Conservation (phyloP, 2,113 vertebrate genomes). For the Cephalopholis sonnerati region DNA sequence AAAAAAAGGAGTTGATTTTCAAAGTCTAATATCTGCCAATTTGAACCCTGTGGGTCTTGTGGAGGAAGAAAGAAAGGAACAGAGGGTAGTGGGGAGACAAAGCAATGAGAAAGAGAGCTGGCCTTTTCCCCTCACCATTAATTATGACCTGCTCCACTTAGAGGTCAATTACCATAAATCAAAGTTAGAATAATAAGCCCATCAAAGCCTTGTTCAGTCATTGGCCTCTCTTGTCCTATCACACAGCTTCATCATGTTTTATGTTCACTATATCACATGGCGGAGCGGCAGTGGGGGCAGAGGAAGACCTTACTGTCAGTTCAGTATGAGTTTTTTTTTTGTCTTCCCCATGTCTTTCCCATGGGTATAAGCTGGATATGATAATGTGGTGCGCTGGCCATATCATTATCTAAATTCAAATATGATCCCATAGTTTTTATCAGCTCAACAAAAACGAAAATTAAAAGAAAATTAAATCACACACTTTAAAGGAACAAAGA, state of each 20-base stretch:
- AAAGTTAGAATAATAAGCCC: slow-evolving; percentile 63
- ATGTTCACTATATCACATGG: slow-evolving; percentile 50
- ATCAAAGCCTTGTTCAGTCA: slow-evolving; percentile 67
- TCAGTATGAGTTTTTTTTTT: slow-evolving; percentile 2
- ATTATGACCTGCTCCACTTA: slow-evolving; percentile 51
- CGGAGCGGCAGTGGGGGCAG: slow-evolving; percentile 7
- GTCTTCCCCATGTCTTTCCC: no score
- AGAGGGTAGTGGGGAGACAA: not conserved
- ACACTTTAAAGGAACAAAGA: not conserved
- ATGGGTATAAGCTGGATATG: not conserved
- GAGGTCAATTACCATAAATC: slow-evolving; percentile 68
- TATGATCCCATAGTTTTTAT: not conserved
- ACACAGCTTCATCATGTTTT: slow-evolving; percentile 68
- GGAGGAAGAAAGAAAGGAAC: slow-evolving; percentile 2
- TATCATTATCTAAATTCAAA: not conserved
- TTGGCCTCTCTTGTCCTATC: slow-evolving; percentile 73
- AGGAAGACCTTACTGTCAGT: not conserved
- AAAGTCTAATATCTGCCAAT: not conserved
- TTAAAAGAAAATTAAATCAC: not conserved
- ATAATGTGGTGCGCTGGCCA: not conserved
- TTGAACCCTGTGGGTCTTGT: not conserved
- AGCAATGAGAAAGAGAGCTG: slow-evolving; percentile 13
- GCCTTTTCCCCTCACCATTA: slow-evolving; percentile 41
- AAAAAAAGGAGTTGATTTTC: not conserved
- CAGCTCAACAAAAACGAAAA: not conserved